These are phyloP conservation scores for Abrostola tripartita DNA, from an alignment of 2,888 invertebrate genomes.

Conservation along the genomic window DNA sequence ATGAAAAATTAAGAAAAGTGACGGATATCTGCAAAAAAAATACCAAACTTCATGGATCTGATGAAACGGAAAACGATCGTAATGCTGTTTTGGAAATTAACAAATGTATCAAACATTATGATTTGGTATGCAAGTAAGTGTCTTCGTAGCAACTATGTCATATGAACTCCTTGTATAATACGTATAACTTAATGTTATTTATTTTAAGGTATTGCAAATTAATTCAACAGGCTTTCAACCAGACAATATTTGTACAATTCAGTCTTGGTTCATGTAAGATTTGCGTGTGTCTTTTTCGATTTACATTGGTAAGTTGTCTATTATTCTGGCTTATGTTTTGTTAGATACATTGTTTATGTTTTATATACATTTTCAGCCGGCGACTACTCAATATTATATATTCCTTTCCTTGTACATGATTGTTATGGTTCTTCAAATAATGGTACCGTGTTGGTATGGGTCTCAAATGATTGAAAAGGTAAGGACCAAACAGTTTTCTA, in stretches of 20 bases:
- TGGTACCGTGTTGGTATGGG: slow-evolving; percentile 79
- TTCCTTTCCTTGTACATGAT: slow-evolving; percentile 71
- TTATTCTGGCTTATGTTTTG: background rate
- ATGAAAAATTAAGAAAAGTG: slow-evolving; percentile 63
- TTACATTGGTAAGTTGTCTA: slow-evolving; percentile 71
- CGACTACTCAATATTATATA: slow-evolving; percentile 67
- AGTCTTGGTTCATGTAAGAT: slow-evolving; percentile 72
- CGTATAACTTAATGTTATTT: background rate
- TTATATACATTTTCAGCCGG: slow-evolving; percentile 64
- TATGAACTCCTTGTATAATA: too few relatives aligned
- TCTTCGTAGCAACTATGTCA: background rate
- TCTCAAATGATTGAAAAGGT: slow-evolving; percentile 73
- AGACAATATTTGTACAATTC: slow-evolving; percentile 72
- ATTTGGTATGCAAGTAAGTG: slow-evolving; percentile 69
- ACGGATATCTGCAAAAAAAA: slow-evolving; percentile 45
- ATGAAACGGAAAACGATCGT: slow-evolving; percentile 37
- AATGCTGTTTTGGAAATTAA: slow-evolving; percentile 60
- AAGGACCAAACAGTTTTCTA: background rate
- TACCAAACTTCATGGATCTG: slow-evolving; percentile 12
- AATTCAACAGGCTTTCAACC: slow-evolving; percentile 70
- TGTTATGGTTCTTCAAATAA: slow-evolving; percentile 71
- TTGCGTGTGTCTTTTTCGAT: slow-evolving; percentile 75
- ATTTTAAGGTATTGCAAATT: slow-evolving; percentile 71
- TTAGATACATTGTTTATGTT: background rate
- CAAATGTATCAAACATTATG: slow-evolving; percentile 67